Evolutionary conservation across 2,797 vertebrate species (phyloP).

Genomic region (Cyclura pinguis): DNA sequence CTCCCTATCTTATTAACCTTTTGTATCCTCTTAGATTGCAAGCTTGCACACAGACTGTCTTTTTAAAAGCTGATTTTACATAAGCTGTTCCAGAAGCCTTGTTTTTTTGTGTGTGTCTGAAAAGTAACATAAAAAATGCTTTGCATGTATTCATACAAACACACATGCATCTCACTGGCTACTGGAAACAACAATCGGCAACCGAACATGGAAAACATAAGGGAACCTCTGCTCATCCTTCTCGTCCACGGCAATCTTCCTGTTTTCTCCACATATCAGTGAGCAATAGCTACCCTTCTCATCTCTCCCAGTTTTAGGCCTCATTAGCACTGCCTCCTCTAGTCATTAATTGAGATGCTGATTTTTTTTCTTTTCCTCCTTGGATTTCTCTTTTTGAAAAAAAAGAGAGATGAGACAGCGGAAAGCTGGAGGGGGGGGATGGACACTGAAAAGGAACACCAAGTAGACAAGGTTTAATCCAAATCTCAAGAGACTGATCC

Average conservation of each 20-base stretch:
- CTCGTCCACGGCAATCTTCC: not conserved
- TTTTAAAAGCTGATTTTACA: not conserved
- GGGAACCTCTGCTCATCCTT: too few species aligned
- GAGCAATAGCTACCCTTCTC: not conserved
- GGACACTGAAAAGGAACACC: not conserved
- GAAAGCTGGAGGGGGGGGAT: not conserved
- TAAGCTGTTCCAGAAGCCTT: not conserved
- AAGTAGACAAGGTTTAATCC: not conserved
- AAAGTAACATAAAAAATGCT: not conserved
- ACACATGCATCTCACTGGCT: not conserved
- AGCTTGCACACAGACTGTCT: not conserved
- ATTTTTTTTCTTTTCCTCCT: not conserved
- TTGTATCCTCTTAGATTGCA: not conserved
- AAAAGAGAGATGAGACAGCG: not conserved
- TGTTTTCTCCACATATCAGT: not conserved
- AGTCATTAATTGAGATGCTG: not conserved
- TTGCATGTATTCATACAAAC: too few species aligned
- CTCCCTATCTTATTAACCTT: not conserved
- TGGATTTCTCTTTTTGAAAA: not conserved
- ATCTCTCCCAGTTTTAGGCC: not conserved
- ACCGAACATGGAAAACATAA: not conserved
- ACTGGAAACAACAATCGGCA: not conserved
- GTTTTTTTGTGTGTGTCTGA: not conserved
- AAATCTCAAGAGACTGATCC: not conserved
- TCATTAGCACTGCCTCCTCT: not conserved